Evolutionary conservation across 2,888 invertebrate genomes (phyloP).

Genomic region (Pachymerium ferrugineum): DNA sequence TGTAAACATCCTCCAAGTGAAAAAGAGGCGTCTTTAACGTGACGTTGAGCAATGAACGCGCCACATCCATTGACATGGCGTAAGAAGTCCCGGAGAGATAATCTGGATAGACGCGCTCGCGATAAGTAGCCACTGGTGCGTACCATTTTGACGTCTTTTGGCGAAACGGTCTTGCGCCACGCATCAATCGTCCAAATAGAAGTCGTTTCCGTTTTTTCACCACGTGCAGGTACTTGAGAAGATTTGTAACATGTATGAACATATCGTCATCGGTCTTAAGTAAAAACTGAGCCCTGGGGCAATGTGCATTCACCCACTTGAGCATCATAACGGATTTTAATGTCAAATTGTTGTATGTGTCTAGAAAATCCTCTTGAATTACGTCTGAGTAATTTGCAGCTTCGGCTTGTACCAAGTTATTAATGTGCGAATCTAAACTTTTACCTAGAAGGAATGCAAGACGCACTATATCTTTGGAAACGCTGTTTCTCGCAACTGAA

Average conservation of each 20-base stretch:
- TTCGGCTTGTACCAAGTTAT: slow-evolving; percentile 36
- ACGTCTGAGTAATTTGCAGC: slow-evolving; percentile 38
- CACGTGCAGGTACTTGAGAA: slow-evolving; percentile 37
- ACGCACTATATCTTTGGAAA: slow-evolving; percentile 42
- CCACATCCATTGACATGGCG: slow-evolving; percentile 38
- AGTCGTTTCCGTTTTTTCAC: slow-evolving; percentile 30
- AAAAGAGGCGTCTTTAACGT: slow-evolving; percentile 33
- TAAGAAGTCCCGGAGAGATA: slow-evolving; percentile 41
- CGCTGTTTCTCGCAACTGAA: slow-evolving; percentile 1
- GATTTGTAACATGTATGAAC: slow-evolving; percentile 40
- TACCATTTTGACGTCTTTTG: slow-evolving; percentile 39
- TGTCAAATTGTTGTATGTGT: slow-evolving; percentile 40
- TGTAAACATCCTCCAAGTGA: slow-evolving; percentile 36
- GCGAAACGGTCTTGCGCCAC: slow-evolving; percentile 38
- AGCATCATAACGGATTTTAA: slow-evolving; percentile 40
- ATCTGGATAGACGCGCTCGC: slow-evolving; percentile 38
- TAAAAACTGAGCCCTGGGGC: slow-evolving; percentile 38
- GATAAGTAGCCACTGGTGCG: slow-evolving; percentile 38
- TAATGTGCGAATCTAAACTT: slow-evolving; percentile 28
- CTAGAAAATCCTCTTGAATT: slow-evolving; percentile 40
- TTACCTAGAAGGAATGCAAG: slow-evolving; percentile 37
- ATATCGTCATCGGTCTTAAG: slow-evolving; percentile 42
- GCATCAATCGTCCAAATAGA: slow-evolving; percentile 39
- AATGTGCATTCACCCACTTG: slow-evolving; percentile 39
- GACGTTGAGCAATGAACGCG: slow-evolving; percentile 12